Evolutionary conservation across 2,888 invertebrate genomes (phyloP), one percentile per base, ranked within the genome.

Genomic region (Idaea dimidiata): DNA sequence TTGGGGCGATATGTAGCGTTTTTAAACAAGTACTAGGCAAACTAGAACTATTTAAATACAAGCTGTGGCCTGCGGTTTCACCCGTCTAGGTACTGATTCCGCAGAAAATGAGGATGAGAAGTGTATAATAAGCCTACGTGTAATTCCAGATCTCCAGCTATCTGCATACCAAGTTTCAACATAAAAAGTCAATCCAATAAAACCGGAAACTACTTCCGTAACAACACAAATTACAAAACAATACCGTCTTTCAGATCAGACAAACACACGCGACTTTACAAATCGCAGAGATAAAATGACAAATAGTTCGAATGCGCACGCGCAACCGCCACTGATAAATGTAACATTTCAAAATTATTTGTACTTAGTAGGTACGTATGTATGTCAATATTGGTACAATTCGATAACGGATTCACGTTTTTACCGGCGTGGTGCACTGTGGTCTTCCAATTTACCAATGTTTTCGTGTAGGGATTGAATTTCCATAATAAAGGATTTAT

Each of bases 1-100:
- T 71, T 66, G 71, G 71, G 61, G 58, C 63, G 64, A 33, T 60
- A 62, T 59, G 59, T 16, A 69, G 66, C 78, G 72, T 43, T 8
- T 43, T 43, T 43, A 14, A 10, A 10, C 8, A 14, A 43, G 43
- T 43, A 32, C n/a, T n/a, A n/a, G n/a, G n/a, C n/a, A n/a, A n/a
- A n/a, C n/a, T n/a, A n/a, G n/a, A n/a, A n/a, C n/a, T n/a, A n/a
- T n/a, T n/a, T n/a, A n/a, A n/a, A n/a, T n/a, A n/a, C n/a, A n/a
- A n/a, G n/a, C n/a, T n/a, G n/a, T n/a, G n/a, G n/a, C n/a, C n/a
- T n/a, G n/a, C n/a, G n/a, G n/a, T n/a, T n/a, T n/a, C n/a, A n/a
- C n/a, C n/a, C n/a, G n/a, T n/a, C n/a, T n/a, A n/a, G n/a, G n/a
- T n/a, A n/a, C n/a, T n/a, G n/a, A n/a, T n/a, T n/a, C n/a, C n/a